Percentiles rank a stretch among this genome's conserved stretches.
phyloP scores from a whole-genome alignment of 2,797 vertebrate species.

The Tympanoctomys barrerae region DNA sequence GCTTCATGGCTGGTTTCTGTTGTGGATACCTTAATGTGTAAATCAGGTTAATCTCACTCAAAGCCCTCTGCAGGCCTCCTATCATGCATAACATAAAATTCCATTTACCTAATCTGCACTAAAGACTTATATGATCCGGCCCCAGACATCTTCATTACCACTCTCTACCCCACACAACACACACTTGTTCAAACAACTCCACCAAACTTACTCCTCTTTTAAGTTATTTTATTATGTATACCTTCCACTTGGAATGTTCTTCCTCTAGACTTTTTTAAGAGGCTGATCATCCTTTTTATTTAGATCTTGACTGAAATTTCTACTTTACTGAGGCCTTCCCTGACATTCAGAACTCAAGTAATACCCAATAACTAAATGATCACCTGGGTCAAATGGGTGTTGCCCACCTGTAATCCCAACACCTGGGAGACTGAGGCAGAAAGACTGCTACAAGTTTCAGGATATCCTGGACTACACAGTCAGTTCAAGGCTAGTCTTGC shows the following conservation, averaged over 20 bases:
- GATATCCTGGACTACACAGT: not conserved
- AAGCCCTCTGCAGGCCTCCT: conserved; percentile 7
- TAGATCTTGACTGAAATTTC: not conserved
- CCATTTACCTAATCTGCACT: not conserved
- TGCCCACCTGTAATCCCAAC: not conserved
- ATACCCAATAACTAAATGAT: not conserved
- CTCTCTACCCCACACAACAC: not conserved
- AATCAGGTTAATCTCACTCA: conserved; percentile 49
- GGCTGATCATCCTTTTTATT: conserved; percentile 5
- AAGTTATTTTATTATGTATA: not conserved
- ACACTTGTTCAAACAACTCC: not conserved
- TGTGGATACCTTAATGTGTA: not conserved
- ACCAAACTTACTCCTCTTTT: not conserved
- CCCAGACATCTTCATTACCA: not conserved
- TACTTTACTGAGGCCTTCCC: not conserved
- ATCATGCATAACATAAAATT: conserved; percentile 16
- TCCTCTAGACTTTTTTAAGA: conserved; percentile 37
- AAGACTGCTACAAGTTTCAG: not conserved
- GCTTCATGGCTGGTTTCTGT: not conserved
- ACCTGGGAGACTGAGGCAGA: not conserved
- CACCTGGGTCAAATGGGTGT: not conserved
- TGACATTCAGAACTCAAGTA: not conserved
- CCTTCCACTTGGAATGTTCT: not conserved
- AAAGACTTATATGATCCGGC: not conserved
- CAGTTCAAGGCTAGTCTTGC: not conserved